phyloP scores from a whole-genome alignment of 2,888 invertebrate species.

The Eledona agricola region DNA sequence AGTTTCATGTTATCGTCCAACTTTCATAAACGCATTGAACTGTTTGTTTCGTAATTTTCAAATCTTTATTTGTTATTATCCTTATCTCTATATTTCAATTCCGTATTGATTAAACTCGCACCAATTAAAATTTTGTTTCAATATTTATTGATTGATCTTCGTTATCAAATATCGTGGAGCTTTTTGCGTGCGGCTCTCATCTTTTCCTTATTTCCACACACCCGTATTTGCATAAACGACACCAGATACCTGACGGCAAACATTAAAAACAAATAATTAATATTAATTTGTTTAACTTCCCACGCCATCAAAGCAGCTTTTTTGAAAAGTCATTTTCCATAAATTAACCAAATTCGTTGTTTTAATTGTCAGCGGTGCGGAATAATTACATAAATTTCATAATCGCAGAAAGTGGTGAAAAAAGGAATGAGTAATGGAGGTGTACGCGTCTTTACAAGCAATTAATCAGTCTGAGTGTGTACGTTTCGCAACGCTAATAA shows the following conservation, averaged over 20 bases:
- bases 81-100: too few species aligned
- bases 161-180: not conserved
- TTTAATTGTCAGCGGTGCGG: slow-evolving; percentile 18
- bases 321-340: slow-evolving; percentile 4
- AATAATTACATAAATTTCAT: slow-evolving; percentile 21
- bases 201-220: slow-evolving; percentile 9
- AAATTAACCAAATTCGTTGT: slow-evolving; percentile 23
- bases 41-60: too few species aligned
- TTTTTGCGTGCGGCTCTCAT: too few species aligned
- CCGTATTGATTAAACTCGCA: too few species aligned
- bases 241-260: slow-evolving; percentile 1
- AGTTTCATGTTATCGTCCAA: too few species aligned
- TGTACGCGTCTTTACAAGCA: slow-evolving; percentile 17
- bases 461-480: slow-evolving; percentile 24
- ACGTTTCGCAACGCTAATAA: slow-evolving; percentile 20
- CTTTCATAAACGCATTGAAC: too few species aligned
- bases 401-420: slow-evolving; percentile 7
- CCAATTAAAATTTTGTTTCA: too few species aligned
- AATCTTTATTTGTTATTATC: too few species aligned
- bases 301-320: slow-evolving; percentile 10
- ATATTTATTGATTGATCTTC: too few species aligned
- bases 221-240: slow-evolving; percentile 19
- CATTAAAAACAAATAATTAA: slow-evolving; percentile 21
- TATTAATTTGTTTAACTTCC: slow-evolving; percentile 23
- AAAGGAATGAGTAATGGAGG: slow-evolving; percentile 20